Evolutionary conservation across 1,140 invertebrate species (phyloP).

Genomic region (Drosophila simulans): DNA sequence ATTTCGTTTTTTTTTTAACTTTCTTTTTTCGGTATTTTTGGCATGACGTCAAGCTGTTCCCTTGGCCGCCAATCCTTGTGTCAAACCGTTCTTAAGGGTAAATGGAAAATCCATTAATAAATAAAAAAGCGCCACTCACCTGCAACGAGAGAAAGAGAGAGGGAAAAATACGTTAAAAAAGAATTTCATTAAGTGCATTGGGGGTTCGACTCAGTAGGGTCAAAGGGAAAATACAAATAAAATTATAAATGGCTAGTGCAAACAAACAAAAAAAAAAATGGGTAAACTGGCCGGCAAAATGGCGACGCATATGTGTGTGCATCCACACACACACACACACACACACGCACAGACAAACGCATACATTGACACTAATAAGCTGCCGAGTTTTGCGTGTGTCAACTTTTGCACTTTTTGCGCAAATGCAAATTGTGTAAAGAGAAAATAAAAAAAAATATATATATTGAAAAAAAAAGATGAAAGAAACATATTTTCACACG

Average conservation of each 20-base stretch:
- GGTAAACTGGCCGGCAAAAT: conserved; percentile 65
- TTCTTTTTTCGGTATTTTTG: conserved; percentile 9
- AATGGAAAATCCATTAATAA: conserved; percentile 78
- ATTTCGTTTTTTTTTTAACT: background rate
- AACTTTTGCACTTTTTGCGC: conserved; percentile 80
- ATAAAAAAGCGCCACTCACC: conserved; percentile 75
- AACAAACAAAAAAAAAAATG: conserved; percentile 10
- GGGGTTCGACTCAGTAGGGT: conserved; percentile 8
- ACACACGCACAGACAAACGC: conserved; percentile 22
- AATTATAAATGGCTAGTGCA: conserved; percentile 30
- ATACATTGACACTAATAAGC: conserved; percentile 48
- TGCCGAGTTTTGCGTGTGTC: conserved; percentile 66
- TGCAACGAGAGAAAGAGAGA: conserved; percentile 48
- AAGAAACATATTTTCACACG: conserved; percentile 71
- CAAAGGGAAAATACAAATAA: conserved; percentile 49
- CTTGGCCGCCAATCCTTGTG: conserved; percentile 45
- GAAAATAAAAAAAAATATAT: background rate
- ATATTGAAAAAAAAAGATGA: conserved; percentile 37
- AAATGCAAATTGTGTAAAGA: conserved; percentile 79
- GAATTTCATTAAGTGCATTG: conserved; percentile 78
- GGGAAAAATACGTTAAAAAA: conserved; percentile 45
- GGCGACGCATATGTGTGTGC: conserved; percentile 53
- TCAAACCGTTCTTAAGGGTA: conserved; percentile 48
- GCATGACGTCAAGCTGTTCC: conserved; percentile 54
- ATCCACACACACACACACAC: conserved; percentile 1